A percentile compares a stretch with the other conserved stretches of the same genome.
phyloP scores from a whole-genome alignment of 64 coral and sea anemone species.

The Astreopora myriophthalma region DNA sequence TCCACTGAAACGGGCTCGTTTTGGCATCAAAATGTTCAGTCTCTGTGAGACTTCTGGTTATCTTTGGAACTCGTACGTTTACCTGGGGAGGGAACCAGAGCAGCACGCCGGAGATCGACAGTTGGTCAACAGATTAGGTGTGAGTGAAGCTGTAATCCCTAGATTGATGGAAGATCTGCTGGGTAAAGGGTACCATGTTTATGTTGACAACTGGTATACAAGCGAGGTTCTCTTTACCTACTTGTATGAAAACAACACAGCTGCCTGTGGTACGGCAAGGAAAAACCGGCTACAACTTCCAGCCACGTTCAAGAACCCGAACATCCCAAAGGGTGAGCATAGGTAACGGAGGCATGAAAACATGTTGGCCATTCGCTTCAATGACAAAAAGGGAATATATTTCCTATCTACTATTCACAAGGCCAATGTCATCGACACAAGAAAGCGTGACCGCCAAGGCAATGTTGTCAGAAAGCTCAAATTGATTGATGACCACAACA shows the following conservation, averaged over 20 bases:
- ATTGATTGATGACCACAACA: constrained; percentile 46
- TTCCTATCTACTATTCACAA: too few relatives aligned
- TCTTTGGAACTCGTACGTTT: background rate
- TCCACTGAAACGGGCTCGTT: constrained; percentile 31
- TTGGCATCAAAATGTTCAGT: constrained; percentile 37
- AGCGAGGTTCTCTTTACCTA: background rate
- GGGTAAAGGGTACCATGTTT: background rate
- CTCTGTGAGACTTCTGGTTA: constrained; percentile 12
- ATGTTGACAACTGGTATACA: constrained; percentile 46
- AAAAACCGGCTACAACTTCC: constrained; percentile 5
- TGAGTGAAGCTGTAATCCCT: too few relatives aligned
- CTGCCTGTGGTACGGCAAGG: too few relatives aligned
- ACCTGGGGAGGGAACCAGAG: background rate
- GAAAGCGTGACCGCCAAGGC: too few relatives aligned
- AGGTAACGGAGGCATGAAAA: background rate
- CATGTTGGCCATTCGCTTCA: too few relatives aligned
- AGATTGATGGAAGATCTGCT: constrained; percentile 16
- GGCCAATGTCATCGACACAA: too few relatives aligned
- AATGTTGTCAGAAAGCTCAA: constrained; percentile 41
- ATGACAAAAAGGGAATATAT: too few relatives aligned
- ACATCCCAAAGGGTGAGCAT: constrained; percentile 28
- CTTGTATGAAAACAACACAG: too few relatives aligned
- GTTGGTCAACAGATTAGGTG: too few relatives aligned
- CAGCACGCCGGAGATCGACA: too few relatives aligned
- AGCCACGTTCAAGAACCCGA: background rate